These are phyloP conservation scores for Lepilemur septentrionalis DNA, from an alignment of 2,797 vertebrate genomes.

Conservation along the genomic window DNA sequence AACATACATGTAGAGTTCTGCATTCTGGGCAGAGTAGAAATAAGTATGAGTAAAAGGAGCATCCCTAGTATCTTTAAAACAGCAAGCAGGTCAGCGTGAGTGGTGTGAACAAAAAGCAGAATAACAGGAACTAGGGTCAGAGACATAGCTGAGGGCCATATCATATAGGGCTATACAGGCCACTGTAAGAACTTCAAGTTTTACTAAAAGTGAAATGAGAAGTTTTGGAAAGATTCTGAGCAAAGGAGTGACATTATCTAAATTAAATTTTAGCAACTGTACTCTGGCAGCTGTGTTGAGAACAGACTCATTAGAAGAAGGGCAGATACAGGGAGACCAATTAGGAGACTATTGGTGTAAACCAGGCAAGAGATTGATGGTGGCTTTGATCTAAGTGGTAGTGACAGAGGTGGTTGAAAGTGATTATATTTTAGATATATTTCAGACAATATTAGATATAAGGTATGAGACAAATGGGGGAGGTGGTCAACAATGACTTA, in stretches of 20 bases:
- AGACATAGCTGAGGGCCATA: not conserved
- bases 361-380: not conserved
- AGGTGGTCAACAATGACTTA: not conserved
- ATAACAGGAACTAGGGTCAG: not conserved
- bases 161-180: not conserved
- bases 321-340: not conserved
- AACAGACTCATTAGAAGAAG: not conserved
- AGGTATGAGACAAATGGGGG: not conserved
- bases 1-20: not conserved
- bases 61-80: not conserved
- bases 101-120: not conserved
- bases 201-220: not conserved
- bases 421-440: not conserved
- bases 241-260: not conserved
- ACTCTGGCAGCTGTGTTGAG: not conserved
- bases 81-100: not conserved
- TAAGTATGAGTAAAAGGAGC: not conserved
- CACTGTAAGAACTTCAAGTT: not conserved
- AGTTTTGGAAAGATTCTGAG: not conserved
- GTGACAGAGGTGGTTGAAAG: not conserved
- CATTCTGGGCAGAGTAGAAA: not conserved
- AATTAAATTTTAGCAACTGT: slow-evolving; percentile 14
- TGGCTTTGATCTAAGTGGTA: not conserved
- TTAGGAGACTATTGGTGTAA: not conserved
- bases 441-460: not conserved